phyloP scores from a whole-genome alignment of 1,140 invertebrate species.

The Drosophila grimshawi region DNA sequence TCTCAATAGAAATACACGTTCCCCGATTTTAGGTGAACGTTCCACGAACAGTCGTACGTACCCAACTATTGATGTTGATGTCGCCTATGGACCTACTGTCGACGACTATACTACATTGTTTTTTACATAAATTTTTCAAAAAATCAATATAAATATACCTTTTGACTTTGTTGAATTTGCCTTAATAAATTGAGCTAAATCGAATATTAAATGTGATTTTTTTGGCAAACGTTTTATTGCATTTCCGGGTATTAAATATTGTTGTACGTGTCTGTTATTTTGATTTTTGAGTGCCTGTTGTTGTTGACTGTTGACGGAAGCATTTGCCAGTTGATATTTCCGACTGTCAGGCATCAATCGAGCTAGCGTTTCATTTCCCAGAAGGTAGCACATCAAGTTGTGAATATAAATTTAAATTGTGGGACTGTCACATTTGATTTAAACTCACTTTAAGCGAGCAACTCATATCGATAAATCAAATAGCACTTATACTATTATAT shows the following conservation, averaged over 20 bases:
- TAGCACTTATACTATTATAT: too few species aligned
- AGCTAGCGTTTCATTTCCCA: slow-evolving; percentile 3
- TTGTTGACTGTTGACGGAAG: slow-evolving; percentile 32
- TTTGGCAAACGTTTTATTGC: background rate
- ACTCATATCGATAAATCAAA: too few species aligned
- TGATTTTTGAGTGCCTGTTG: slow-evolving; percentile 8
- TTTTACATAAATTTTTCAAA: too few species aligned
- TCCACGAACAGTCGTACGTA: too few species aligned
- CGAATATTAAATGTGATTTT: background rate
- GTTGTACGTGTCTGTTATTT: slow-evolving; percentile 4
- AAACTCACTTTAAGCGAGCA: background rate
- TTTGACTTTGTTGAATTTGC: too few species aligned
- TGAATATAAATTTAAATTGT: slow-evolving; percentile 9
- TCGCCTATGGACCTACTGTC: too few species aligned
- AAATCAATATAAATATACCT: too few species aligned
- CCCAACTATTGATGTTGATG: too few species aligned
- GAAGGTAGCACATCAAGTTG: slow-evolving; percentile 28
- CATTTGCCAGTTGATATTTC: slow-evolving; percentile 27
- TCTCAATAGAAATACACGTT: too few species aligned
- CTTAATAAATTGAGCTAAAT: background rate
- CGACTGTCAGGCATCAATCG: slow-evolving; percentile 31
- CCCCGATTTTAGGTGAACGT: too few species aligned
- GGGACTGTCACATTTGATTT: slow-evolving; percentile 6
- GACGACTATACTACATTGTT: too few species aligned
- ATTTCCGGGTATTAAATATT: slow-evolving; percentile 1